Conservation (phyloP, 1,140 invertebrate genomes). For the Philopotamus ludificatus region DNA sequence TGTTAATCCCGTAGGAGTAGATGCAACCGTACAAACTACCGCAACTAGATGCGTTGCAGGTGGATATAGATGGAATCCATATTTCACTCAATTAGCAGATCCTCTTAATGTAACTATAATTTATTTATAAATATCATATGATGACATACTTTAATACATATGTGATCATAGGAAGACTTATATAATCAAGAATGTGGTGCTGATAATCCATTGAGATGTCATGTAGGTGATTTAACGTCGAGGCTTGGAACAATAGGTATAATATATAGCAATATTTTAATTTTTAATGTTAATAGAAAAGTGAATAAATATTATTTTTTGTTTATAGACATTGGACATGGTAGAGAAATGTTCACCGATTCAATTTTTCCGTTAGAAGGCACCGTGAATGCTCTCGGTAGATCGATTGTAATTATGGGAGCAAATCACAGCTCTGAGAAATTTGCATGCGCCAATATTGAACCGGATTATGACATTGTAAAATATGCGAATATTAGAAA, state of each 20-base stretch:
- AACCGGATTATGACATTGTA: conserved; percentile 86
- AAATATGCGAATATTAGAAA: conserved; percentile 87
- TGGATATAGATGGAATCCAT: conserved; percentile 92
- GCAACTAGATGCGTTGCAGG: conserved; percentile 82
- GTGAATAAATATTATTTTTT: not conserved
- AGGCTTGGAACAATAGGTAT: conserved; percentile 76
- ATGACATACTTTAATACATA: not conserved
- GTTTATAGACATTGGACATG: conserved; percentile 66
- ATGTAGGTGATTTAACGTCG: conserved; percentile 88
- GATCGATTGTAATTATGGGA: conserved; percentile 82
- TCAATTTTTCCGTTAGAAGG: conserved; percentile 84
- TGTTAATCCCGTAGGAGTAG: conserved; percentile 90
- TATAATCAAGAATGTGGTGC: conserved; percentile 85
- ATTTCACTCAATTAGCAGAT: conserved; percentile 85
- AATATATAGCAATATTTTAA: conserved; percentile 3
- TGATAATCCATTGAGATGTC: conserved; percentile 84
- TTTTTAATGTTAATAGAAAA: not conserved
- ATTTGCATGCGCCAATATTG: conserved; percentile 89
- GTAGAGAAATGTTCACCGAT: conserved; percentile 79
- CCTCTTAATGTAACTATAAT: conserved; percentile 70
- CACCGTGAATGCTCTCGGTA: conserved; percentile 72
- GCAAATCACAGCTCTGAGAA: conserved; percentile 68
- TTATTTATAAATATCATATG: not conserved
- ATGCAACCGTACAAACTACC: conserved; percentile 79
- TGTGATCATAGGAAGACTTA: conserved; percentile 65